These are phyloP conservation scores for Diaprepes abbreviatus DNA, from an alignment of 2,888 invertebrate genomes.

Conservation along the genomic window DNA sequence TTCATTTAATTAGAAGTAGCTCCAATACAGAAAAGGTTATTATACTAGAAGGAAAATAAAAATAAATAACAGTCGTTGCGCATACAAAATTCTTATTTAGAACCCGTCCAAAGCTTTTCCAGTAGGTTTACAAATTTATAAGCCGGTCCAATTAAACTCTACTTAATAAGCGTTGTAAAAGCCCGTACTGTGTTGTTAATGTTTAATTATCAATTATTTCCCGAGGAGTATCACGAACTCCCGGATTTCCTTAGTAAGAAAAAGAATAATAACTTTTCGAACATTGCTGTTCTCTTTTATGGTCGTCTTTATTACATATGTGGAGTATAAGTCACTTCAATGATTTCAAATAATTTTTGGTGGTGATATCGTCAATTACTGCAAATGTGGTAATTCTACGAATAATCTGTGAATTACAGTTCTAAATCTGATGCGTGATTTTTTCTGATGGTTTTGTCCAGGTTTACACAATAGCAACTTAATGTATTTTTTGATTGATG, in stretches of 20 bases:
- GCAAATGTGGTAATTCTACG: no score
- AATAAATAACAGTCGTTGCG: conserved; percentile 42
- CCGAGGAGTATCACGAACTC: conserved; percentile 46
- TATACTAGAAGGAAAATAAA: conserved; percentile 41
- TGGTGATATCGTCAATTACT: no score
- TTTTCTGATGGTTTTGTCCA: no score
- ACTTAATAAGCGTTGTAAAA: conserved; percentile 50
- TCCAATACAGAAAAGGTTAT: conserved; percentile 42
- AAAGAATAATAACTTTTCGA: conserved; percentile 32
- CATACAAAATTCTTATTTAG: conserved; percentile 48
- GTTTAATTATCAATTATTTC: conserved; percentile 51
- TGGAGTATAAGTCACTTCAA: no score
- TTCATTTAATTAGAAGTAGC: conserved; percentile 39
- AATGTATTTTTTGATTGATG: no score
- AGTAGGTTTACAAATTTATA: conserved; percentile 50
- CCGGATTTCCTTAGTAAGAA: conserved; percentile 45
- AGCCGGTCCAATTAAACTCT: conserved; percentile 50
- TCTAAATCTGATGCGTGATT: no score
- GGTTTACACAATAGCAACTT: no score
- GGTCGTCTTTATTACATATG: background rate
- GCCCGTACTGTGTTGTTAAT: conserved; percentile 49
- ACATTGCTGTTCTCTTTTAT: conserved; percentile 20
- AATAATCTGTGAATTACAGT: no score
- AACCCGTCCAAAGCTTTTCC: conserved; percentile 45
- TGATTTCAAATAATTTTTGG: no score